These are phyloP conservation scores for Drosophila yooni DNA, from an alignment of 2,888 invertebrate genomes.

Conservation along the genomic window DNA sequence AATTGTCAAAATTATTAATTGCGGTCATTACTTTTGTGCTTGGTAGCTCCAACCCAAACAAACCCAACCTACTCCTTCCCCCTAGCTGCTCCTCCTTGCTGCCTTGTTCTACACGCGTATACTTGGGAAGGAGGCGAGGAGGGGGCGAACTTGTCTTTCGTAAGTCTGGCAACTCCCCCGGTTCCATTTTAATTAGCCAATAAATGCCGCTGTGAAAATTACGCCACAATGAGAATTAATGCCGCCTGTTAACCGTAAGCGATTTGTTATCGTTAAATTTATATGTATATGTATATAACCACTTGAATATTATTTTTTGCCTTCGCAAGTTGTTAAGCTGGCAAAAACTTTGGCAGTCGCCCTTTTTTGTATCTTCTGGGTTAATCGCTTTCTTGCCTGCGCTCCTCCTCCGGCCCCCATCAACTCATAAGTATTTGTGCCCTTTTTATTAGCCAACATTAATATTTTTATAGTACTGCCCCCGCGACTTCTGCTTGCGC, in stretches of 20 bases:
- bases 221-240: slow-evolving; percentile 74
- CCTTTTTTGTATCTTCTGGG: slow-evolving; percentile 54
- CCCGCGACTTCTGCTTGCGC: slow-evolving; percentile 43
- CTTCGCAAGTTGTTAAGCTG: slow-evolving; percentile 60
- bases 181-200: slow-evolving; percentile 75
- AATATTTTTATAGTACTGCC: slow-evolving; percentile 72
- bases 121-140: slow-evolving; percentile 9
- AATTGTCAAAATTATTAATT: slow-evolving; percentile 83
- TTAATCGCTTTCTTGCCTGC: slow-evolving; percentile 78
- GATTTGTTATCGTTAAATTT: slow-evolving; percentile 80
- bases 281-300: slow-evolving; percentile 6
- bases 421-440: slow-evolving; percentile 31
- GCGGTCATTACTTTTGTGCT: slow-evolving; percentile 60
- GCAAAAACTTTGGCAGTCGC: slow-evolving; percentile 44
- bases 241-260: slow-evolving; percentile 71
- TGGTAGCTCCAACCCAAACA: background rate
- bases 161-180: slow-evolving; percentile 3
- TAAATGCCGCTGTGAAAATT: slow-evolving; percentile 72
- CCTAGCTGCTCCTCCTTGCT: background rate
- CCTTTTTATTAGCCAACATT: slow-evolving; percentile 71
- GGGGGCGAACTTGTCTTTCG: slow-evolving; percentile 1
- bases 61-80: background rate
- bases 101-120: slow-evolving; percentile 30
- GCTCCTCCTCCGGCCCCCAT: background rate
- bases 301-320: slow-evolving; percentile 15